Conservation (phyloP, 1,140 invertebrate species). For the Antheraea pernyi region DNA sequence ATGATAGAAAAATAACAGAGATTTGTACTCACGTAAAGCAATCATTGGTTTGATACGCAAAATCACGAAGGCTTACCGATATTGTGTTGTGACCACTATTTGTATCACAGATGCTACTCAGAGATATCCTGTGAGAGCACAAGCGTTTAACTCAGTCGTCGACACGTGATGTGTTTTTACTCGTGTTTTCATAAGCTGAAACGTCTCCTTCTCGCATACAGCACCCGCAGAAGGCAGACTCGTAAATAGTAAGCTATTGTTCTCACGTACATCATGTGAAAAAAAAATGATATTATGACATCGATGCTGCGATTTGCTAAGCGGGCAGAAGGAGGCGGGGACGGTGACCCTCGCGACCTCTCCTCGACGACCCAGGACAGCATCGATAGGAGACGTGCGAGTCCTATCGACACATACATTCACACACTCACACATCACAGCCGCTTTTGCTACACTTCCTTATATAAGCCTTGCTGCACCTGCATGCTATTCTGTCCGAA, state of each 20-base stretch:
- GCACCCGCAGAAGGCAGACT: slow-evolving; percentile 87
- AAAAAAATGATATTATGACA: slow-evolving; percentile 74
- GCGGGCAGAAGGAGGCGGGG: slow-evolving; percentile 80
- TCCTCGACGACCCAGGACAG: slow-evolving; percentile 67
- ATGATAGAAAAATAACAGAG: slow-evolving; percentile 72
- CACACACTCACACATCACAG: slow-evolving; percentile 37
- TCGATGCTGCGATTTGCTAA: slow-evolving; percentile 81
- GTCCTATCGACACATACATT: slow-evolving; percentile 30
- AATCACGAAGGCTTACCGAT: slow-evolving; percentile 70
- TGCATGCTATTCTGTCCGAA: slow-evolving; percentile 18
- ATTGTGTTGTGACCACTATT: slow-evolving; percentile 76
- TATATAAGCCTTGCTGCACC: slow-evolving; percentile 23
- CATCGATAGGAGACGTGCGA: slow-evolving; percentile 33
- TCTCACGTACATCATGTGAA: slow-evolving; percentile 69
- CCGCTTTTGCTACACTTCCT: slow-evolving; percentile 34
- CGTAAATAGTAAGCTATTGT: slow-evolving; percentile 74
- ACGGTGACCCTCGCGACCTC: slow-evolving; percentile 77
- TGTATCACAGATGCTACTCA: slow-evolving; percentile 77
- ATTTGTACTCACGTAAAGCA: slow-evolving; percentile 62
- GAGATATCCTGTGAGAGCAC: slow-evolving; percentile 74
- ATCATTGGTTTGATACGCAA: slow-evolving; percentile 70
- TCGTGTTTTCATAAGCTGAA: slow-evolving; percentile 81
- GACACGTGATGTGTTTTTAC: slow-evolving; percentile 71
- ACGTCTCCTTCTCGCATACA: slow-evolving; percentile 89
- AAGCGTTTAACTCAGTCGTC: slow-evolving; percentile 65